These are phyloP conservation scores for Heteromyza rotundicornis DNA, from an alignment of 2,888 invertebrate species.

Conservation along the genomic window DNA sequence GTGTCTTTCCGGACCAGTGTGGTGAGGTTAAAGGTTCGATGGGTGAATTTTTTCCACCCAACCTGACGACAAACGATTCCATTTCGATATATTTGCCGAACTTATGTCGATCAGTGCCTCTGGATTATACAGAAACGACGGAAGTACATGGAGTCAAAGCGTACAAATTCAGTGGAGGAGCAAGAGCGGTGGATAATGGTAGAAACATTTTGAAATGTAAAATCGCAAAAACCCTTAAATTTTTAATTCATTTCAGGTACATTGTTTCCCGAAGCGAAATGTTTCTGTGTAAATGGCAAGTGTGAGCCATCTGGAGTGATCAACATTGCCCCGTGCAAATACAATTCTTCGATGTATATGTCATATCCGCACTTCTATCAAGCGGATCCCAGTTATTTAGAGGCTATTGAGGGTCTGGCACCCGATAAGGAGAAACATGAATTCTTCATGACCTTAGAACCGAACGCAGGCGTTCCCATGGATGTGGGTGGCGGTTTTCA, in stretches of 20 bases:
- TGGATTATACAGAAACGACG: constrained; percentile 70
- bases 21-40: constrained; percentile 74
- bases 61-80: constrained; percentile 66
- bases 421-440: constrained; percentile 75
- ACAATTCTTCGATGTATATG: constrained; percentile 79
- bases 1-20: constrained; percentile 65
- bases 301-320: constrained; percentile 76
- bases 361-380: constrained; percentile 85
- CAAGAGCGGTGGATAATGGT: constrained; percentile 74
- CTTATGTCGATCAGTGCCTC: constrained; percentile 73
- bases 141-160: constrained; percentile 68
- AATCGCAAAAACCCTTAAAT: background rate
- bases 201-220: too few species aligned
- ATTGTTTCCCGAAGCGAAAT: constrained; percentile 67
- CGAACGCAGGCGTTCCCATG: constrained; percentile 78
- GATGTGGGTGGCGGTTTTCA: constrained; percentile 80
- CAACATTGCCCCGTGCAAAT: constrained; percentile 76
- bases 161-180: constrained; percentile 72
- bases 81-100: constrained; percentile 77
- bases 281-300: constrained; percentile 72
- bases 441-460: constrained; percentile 78
- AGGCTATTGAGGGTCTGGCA: constrained; percentile 71
- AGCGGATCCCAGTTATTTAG: constrained; percentile 72
- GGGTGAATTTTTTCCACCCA: constrained; percentile 80
- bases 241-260: constrained; percentile 64